phyloP scores from a whole-genome alignment of 2,113 vertebrate species.

The Microcebus jonahi region DNA sequence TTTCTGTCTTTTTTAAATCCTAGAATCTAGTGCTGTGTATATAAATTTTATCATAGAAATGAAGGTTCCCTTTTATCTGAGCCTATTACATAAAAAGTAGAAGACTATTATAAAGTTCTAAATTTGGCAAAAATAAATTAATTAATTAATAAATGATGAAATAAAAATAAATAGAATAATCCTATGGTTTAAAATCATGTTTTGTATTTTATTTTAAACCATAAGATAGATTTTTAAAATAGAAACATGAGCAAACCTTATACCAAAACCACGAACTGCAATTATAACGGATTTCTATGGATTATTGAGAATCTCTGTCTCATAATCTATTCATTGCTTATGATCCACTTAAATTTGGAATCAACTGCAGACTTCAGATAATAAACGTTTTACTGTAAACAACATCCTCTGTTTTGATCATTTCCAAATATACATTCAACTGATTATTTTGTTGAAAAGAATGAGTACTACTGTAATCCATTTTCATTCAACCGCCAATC shows the following conservation, averaged over 20 bases:
- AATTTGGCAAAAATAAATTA: not conserved
- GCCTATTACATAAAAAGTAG: not conserved
- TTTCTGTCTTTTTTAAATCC: not conserved
- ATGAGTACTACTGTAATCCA: not conserved
- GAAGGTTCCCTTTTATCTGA: not conserved
- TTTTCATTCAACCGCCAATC: conserved; percentile 50
- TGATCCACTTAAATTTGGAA: not conserved
- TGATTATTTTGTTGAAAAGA: conserved; percentile 54
- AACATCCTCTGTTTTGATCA: not conserved
- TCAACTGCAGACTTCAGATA: conserved; percentile 5
- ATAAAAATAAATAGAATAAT: not conserved
- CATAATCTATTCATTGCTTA: not conserved
- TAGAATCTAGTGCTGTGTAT: not conserved
- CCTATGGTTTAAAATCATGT: not conserved
- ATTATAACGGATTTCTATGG: conserved; percentile 16
- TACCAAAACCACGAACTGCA: not conserved
- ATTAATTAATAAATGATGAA: not conserved
- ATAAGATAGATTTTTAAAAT: not conserved
- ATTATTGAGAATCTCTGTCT: not conserved
- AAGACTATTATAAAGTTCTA: not conserved
- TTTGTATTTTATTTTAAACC: conserved; percentile 3
- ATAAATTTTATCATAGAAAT: not conserved
- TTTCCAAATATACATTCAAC: conserved; percentile 39
- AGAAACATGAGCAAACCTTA: conserved; percentile 24
- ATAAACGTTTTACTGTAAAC: not conserved